Base-by-base conservation (phyloP, 2,888 invertebrate species). In the Charanyca ferruginea region DNA sequence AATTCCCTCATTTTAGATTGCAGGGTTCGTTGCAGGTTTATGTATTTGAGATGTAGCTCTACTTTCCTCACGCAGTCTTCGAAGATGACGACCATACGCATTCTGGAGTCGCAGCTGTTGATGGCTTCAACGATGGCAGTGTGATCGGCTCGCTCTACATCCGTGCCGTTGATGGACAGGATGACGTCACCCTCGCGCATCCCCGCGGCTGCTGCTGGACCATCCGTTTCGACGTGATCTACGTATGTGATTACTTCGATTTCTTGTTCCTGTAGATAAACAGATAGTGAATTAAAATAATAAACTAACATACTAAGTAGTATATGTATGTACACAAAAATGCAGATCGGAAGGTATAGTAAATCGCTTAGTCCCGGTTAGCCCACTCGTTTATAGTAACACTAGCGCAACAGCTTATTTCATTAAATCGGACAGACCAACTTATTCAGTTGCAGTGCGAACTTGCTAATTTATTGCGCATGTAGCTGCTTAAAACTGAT, bases 171-270 rank as follows among this genome's bases (percentile, higher is more conserved):
- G 85, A 99, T 99, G 49, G 99, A 98, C 44, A 99, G 95, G 84
- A 99, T 99, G 47, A 99, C 99, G 91, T 99, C 99, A 18, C 99
- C 99, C 93, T 98, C 98, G 11, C 99, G 96, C 98, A 99, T 98
- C 7, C 99, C 99, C 0, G 99, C 98, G 73, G 97, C 96, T 85
- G 98, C 98, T 0, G 99, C 99, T 0, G 99, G 98, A 0, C 99
- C 99, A 78, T 98, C 98, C 71, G 97, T 97, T 83, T 99, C 99
- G 63, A 99, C 99, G 90, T 98, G 99, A 89, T 99, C 99, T 51
- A 99, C 99, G 89, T 99, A 99, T 0, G 99, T 99, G 66, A 99
- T 98, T 96, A 99, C 98, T 92, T 99, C 99, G 68, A 99, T 98
- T 90, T 99, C 98, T 89, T 98, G 98, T 85, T 98, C 98, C 94